Evolutionary conservation across 1,140 invertebrate species (phyloP), one percentile per base, ranked within the genome.

Genomic region (Polyergus mexicanus): DNA sequence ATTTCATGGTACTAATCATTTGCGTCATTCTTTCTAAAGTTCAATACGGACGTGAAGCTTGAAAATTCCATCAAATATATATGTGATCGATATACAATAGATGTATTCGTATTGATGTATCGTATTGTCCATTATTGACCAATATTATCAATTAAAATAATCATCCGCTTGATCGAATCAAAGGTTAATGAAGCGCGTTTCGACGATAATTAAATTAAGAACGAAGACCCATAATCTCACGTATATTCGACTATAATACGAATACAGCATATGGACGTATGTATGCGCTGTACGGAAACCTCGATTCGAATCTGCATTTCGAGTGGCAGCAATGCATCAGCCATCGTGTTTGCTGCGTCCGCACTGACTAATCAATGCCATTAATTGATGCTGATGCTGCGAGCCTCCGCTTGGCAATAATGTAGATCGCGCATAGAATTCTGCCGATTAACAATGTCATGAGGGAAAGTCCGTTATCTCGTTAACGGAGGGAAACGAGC

Each of bases 301-400:
- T 80, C 32, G n/a, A 80, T 80, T 60, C 65, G 77, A n/a, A n/a
- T 13, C 63, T 80, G 47, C 65, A 69, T 58, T 80, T 80, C 47
- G 65, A 66, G 35, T 69, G 65, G 47, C 32, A 68, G 44, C 44
- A 68, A 28, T 68, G 51, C 32, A 35, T 80, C 76, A 68, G 16
- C 66, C n/a, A 41, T 69, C 76, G 44, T 65, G 58, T 78, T 78
- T 80, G 76, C 75, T 35, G 41, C n/a, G 63, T 6, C 32, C 63
- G 44, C 32, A n/a, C 47, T 38, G 56, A 69, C 63, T 80, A 80
- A 80, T 80, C 76, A 80, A 69, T 44, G 32, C 11, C 35, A 65
- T 68, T 80, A 80, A 80, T 80, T 80, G 63, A 16, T 65, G n/a
- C 32, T 32, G 76, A 66, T 13, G 41, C n/a, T n/a, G 44, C 8